Evolutionary conservation across 2,888 invertebrate species (phyloP).

Genomic region (Drepanosiphum platanoidis): DNA sequence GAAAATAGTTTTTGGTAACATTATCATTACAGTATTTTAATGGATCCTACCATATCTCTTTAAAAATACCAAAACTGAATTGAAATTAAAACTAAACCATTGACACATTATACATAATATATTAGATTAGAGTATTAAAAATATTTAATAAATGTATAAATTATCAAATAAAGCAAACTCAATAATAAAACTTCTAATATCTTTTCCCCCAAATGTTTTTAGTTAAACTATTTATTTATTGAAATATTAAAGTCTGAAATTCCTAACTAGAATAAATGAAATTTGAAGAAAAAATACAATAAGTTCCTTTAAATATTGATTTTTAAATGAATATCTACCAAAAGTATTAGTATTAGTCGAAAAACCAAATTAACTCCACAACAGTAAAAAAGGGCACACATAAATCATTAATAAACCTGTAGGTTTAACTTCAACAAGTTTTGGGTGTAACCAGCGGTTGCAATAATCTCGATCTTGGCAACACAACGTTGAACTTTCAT

Average conservation of each 20-base stretch:
- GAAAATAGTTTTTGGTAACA: too few species aligned
- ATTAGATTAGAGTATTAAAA: too few species aligned
- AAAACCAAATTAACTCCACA: constrained; percentile 49
- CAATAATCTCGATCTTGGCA: constrained; percentile 82
- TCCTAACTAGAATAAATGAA: not conserved
- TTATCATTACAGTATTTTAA: too few species aligned
- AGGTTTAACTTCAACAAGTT: constrained; percentile 62
- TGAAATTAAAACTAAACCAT: too few species aligned
- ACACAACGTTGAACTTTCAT: constrained; percentile 69
- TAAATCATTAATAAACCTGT: constrained; percentile 55
- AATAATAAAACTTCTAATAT: not conserved
- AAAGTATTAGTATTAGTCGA: constrained; percentile 52
- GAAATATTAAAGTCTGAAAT: not conserved
- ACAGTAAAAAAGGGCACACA: constrained; percentile 57
- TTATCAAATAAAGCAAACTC: not conserved
- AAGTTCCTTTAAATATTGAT: constrained; percentile 20
- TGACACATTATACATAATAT: too few species aligned
- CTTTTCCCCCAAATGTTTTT: not conserved
- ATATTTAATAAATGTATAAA: not conserved
- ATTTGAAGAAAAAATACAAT: not conserved
- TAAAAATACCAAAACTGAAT: too few species aligned
- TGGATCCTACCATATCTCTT: too few species aligned
- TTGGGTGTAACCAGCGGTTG: constrained; percentile 71
- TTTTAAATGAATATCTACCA: constrained; percentile 6
- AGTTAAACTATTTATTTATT: constrained; percentile 5